Conservation (phyloP, 2,888 invertebrate species). For the Copidosoma aretas region DNA sequence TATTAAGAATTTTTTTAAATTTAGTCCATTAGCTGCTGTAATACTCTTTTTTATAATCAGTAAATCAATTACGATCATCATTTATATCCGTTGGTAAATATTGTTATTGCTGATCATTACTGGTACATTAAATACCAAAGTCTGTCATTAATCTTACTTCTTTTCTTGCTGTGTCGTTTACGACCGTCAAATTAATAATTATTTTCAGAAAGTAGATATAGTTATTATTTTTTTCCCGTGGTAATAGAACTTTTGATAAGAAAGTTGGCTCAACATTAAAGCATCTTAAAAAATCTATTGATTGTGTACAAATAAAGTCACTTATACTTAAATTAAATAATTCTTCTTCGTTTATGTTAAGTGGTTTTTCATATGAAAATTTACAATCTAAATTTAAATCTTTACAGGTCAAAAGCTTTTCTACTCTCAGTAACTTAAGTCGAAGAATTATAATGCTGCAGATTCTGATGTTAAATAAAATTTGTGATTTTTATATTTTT, state of each 20-base stretch:
- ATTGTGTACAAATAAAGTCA: not conserved
- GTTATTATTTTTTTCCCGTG: not conserved
- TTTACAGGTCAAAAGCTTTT: not conserved
- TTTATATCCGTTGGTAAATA: not conserved
- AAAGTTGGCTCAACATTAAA: not conserved
- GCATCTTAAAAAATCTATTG: not conserved
- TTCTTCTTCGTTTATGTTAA: not conserved
- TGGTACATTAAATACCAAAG: not conserved
- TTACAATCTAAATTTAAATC: not conserved
- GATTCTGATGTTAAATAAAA: not conserved
- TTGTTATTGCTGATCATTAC: not conserved
- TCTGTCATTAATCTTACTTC: slow-evolving; percentile 8
- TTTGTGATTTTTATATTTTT: not conserved
- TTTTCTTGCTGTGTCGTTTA: slow-evolving; percentile 1
- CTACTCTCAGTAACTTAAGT: not conserved
- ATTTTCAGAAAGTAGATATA: too few relatives aligned
- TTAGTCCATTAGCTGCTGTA: too few relatives aligned
- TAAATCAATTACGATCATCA: not conserved
- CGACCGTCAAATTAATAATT: not conserved
- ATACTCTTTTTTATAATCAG: not conserved
- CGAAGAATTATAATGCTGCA: not conserved
- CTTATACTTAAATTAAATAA: not conserved
- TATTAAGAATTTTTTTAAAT: too few relatives aligned
- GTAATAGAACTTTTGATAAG: not conserved
- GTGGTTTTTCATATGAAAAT: not conserved